Evolutionary conservation across 2,888 invertebrate species (phyloP), one percentile per base, ranked within the genome.

Genomic region (Marasmarcha lunaedactyla): DNA sequence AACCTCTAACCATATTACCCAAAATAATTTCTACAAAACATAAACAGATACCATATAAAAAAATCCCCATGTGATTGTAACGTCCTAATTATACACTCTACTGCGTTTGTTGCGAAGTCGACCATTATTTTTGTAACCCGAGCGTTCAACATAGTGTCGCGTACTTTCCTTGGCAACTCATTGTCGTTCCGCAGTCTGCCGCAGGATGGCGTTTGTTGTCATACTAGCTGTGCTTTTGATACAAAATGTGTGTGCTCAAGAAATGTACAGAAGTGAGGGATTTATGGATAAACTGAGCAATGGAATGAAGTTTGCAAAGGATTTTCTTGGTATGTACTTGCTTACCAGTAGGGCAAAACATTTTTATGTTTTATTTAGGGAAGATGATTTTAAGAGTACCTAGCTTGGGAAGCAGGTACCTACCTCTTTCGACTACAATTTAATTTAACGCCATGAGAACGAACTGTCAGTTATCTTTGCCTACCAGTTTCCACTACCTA

Each of bases 241-340:
- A 40, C 42, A 55, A 26, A 60, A 64, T 45, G 47, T 51, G 63
- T 52, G 48, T 36, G 56, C 58, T 25, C 52, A 47, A 51, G 67
- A 70, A 50, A 54, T 59, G 43, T 46, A 59, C 33, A 57, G 51
- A 43, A 64, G 59, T 42, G 71, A 76, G 36, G 69, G 70, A 15
- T 56, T 81, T 30, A 69, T 79, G 39, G 67, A 79, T 46, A 63
- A 59, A 46, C 50, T 83, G 33, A 77, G 55, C 40, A 67, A 47
- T 47, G 83, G 83, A 37, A 73, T 81, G 68, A 77, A 81, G 52
- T 65, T 78, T 42, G 81, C 81, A 1, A 63, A 69, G 39, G 69
- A 78, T 55, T 67, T 79, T 51, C 63, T 81, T 12, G 79, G 83
- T 83, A 56, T 57, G 71, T 62, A 35, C 36, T 34, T 13, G 10